phyloP scores from a whole-genome alignment of 2,113 vertebrate genomes.

The Conger conger region DNA sequence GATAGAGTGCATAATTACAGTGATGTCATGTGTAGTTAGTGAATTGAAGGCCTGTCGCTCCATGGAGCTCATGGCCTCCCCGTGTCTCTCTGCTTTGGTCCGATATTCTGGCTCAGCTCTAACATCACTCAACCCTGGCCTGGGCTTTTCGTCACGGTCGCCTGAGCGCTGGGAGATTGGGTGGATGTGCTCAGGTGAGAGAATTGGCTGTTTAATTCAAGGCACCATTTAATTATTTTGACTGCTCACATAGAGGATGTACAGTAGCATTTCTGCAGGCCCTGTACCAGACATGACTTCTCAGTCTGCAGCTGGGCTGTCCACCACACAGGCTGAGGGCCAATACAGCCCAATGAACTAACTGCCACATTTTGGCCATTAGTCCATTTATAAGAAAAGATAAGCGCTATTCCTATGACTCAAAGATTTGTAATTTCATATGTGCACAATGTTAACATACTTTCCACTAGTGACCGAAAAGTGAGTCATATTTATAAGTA shows the following conservation, averaged over 20 bases:
- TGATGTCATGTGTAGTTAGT: conserved; percentile 63
- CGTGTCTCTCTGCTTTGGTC: conserved; percentile 24
- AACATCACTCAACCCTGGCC: conserved; percentile 75
- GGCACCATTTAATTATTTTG: conserved; percentile 56
- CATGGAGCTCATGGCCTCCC: conserved; percentile 60
- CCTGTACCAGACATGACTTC: too few species aligned
- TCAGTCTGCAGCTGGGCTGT: too few species aligned
- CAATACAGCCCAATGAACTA: too few species aligned
- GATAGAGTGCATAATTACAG: conserved; percentile 18
- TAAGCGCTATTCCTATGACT: too few species aligned
- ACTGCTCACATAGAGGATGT: background rate
- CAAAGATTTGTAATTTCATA: too few species aligned
- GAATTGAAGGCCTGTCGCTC: conserved; percentile 67
- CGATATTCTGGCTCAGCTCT: conserved; percentile 56
- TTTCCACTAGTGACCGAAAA: too few species aligned
- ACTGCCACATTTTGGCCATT: too few species aligned
- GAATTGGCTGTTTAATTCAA: conserved; percentile 60
- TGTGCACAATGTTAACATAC: too few species aligned
- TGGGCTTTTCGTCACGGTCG: conserved; percentile 53
- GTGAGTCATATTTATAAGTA: too few species aligned
- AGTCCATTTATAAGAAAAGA: too few species aligned
- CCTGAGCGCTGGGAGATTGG: conserved; percentile 22
- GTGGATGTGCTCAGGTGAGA: conserved; percentile 47
- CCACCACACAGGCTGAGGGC: too few species aligned
- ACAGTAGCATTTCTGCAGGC: too few species aligned